These are phyloP conservation scores for Terrapene triunguis DNA, from an alignment of 2,113 vertebrate genomes.

Conservation along the genomic window DNA sequence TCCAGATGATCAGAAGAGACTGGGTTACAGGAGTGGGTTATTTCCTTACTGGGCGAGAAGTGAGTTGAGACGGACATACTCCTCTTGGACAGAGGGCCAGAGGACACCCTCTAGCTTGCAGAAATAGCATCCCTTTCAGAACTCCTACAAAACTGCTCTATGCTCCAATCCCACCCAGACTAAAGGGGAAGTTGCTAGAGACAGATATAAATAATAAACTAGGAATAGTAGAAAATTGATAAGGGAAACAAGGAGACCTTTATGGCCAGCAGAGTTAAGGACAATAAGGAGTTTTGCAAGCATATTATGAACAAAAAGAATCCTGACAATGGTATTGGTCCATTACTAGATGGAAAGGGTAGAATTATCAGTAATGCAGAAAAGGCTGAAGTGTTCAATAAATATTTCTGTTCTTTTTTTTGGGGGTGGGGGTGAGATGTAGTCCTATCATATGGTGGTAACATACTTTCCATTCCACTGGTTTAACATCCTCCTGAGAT, in stretches of 20 bases:
- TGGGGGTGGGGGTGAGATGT: no score
- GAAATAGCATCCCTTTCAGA: not conserved
- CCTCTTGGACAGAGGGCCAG: not conserved
- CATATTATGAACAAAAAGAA: no score
- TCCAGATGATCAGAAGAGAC: not conserved
- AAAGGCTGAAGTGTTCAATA: no score
- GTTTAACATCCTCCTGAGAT: no score
- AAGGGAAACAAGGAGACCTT: not conserved
- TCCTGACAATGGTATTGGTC: no score
- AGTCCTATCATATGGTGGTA: no score
- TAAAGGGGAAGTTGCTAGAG: not conserved
- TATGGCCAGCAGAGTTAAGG: not conserved
- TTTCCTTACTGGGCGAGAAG: not conserved
- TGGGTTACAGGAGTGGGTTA: not conserved
- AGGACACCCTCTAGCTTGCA: not conserved
- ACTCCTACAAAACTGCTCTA: not conserved
- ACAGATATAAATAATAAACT: not conserved
- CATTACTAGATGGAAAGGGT: no score
- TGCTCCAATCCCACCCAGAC: not conserved
- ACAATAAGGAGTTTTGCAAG: no score
- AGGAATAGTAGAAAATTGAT: not conserved
- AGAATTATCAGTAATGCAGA: no score
- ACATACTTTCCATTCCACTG: no score
- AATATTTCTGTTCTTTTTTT: no score
- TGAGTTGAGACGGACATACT: not conserved